Percentiles rank a stretch among this genome's conserved stretches.
These are phyloP conservation scores for Chaenogobius annularis DNA, from an alignment of 2,113 vertebrate species.

Conservation along the genomic window DNA sequence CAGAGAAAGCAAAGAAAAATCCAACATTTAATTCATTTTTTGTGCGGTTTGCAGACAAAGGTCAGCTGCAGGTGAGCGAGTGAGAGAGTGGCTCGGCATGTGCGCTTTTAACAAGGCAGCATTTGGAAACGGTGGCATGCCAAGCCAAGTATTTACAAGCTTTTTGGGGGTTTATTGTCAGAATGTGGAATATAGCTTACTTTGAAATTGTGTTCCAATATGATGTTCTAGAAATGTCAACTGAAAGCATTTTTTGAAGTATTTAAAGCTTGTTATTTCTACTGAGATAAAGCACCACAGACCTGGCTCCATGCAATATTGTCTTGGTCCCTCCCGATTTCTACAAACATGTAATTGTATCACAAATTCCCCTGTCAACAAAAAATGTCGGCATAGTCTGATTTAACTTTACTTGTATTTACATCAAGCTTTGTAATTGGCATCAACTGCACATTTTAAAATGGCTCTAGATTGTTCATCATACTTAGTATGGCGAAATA, in stretches of 20 bases:
- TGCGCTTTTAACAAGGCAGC: constrained; percentile 26
- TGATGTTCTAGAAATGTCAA: background rate
- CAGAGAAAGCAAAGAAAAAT: constrained; percentile 10
- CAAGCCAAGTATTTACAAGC: constrained; percentile 17
- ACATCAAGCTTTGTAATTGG: background rate
- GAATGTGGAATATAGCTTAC: background rate
- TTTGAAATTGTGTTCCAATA: background rate
- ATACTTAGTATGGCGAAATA: background rate
- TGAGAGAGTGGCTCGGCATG: constrained; percentile 13
- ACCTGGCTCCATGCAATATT: background rate
- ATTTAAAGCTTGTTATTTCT: background rate
- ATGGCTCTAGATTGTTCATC: background rate
- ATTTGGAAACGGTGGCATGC: constrained; percentile 10
- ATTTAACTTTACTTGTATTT: background rate
- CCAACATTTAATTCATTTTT: constrained; percentile 36
- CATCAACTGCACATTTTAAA: background rate
- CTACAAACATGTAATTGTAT: too few relatives aligned
- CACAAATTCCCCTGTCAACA: background rate
- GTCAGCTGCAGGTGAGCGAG: constrained; percentile 39
- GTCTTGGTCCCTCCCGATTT: background rate
- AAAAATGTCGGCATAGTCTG: too few relatives aligned
- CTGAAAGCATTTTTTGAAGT: background rate
- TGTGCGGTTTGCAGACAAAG: constrained; percentile 36
- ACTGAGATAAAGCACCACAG: background rate
- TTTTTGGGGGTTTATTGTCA: background rate